Base-by-base conservation (phyloP, 2,113 vertebrate species). In the Ranitomeya variabilis region DNA sequence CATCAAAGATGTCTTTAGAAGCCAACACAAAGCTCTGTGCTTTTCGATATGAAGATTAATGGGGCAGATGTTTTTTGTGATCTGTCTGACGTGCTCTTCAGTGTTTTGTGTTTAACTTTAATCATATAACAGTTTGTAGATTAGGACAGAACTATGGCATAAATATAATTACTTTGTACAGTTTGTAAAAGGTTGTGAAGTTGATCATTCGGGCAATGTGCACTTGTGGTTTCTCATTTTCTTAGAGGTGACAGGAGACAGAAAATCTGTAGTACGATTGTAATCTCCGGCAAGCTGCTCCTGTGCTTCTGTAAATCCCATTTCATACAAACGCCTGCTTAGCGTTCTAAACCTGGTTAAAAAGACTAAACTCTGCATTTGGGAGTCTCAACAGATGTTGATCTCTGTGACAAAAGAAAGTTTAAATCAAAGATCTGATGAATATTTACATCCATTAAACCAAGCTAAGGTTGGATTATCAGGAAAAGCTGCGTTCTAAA, bases 231-330 rank as follows among this genome's bases (percentile, higher is more conserved):
- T 76, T 74, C 67, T 74, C 45, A 23, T 85, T 62, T 57, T 45
- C 7, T 62, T 67, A 62, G 37, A 83, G 80, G 31, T 74, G 78
- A 81, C 52, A 87, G 73, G 51, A 80, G 62, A 87, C 62, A 8
- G 31, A 66, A 87, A 71, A 81, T 83, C 87, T 57, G 66, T 59
- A 83, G 80, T 87, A 69, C 37, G 57, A 52, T 54, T 83, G 18
- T 88, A 88, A 88, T 88, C 80, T 88, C 69, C 12, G 57, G 10
- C 87, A 83, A 88, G 87, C 79, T 83, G 87, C 80, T 83, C 67
- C 51, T 83, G 31, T 80, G 54, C 21, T 83, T 59, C 69, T 76
- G 6, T 16, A 88, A 83, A 88, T 88, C 80, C 80, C 69, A 74
- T 83, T 88, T 74, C 54, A 77, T 83, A 88, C 71, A 45, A 83